phyloP scores from a whole-genome alignment of 2,888 invertebrate species.

The Taphrorychus bicolor region DNA sequence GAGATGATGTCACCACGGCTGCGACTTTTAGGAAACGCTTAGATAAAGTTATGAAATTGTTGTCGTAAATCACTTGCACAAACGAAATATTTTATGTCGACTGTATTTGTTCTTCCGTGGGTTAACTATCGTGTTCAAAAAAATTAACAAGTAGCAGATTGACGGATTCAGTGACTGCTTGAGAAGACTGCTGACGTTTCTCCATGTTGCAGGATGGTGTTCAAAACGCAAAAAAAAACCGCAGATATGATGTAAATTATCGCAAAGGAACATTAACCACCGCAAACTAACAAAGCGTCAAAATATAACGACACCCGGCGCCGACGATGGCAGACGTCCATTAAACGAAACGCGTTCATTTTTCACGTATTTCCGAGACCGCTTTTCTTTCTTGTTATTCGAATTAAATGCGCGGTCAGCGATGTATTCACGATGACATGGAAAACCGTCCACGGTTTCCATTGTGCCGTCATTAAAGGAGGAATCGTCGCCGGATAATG shows the following conservation, averaged over 20 bases:
- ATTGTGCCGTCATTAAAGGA: constrained; percentile 27
- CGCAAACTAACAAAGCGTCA: constrained; percentile 26
- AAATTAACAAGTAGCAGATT: too few species aligned
- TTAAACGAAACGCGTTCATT: constrained; percentile 34
- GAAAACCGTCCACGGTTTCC: constrained; percentile 21
- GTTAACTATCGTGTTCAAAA: background rate
- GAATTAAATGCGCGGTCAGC: constrained; percentile 29
- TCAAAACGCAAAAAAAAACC: background rate
- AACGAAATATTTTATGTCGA: background rate
- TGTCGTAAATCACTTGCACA: background rate
- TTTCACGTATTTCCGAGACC: constrained; percentile 27
- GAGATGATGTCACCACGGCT: background rate
- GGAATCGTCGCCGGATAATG: constrained; percentile 20
- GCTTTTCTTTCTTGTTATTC: constrained; percentile 33
- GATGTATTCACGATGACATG: constrained; percentile 31
- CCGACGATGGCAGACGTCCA: constrained; percentile 7
- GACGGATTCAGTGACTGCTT: too few species aligned
- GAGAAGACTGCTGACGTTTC: background rate
- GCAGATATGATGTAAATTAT: constrained; percentile 15
- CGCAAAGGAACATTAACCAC: constrained; percentile 27
- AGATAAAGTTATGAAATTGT: background rate
- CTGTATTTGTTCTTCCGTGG: background rate
- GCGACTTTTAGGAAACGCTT: background rate
- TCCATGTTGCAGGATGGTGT: background rate
- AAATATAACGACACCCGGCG: constrained; percentile 27